Conservation (phyloP, 37 sponge, comb jelly and placozoan species). For the Halichondria panicea region DNA sequence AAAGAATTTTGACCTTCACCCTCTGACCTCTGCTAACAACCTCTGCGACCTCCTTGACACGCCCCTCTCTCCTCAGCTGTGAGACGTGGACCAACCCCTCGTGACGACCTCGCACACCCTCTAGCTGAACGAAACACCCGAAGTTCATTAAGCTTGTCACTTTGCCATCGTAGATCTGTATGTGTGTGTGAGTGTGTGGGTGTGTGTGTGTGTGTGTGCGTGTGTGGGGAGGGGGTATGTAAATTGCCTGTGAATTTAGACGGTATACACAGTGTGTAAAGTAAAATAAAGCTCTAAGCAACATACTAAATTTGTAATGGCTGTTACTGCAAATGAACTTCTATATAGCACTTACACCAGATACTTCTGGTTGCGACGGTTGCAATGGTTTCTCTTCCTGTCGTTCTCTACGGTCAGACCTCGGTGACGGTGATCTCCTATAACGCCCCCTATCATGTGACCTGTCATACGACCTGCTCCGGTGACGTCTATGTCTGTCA, state of each 20-base stretch:
- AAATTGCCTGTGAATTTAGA: too few relatives aligned
- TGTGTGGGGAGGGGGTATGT: too few relatives aligned
- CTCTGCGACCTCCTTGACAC: conserved; percentile 83
- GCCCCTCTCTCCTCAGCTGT: conserved; percentile 73
- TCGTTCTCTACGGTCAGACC: not conserved
- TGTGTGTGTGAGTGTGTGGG: too few relatives aligned
- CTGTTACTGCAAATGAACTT: too few relatives aligned
- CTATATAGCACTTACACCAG: too few relatives aligned
- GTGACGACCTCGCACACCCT: conserved; percentile 74
- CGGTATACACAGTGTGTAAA: not conserved
- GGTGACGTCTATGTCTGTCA: not conserved
- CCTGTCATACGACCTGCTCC: not conserved
- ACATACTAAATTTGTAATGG: not conserved
- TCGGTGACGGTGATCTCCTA: not conserved
- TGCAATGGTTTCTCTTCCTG: conserved; percentile 3
- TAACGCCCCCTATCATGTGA: not conserved
- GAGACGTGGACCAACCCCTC: conserved; percentile 98
- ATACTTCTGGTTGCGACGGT: conserved; percentile 40
- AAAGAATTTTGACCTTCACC: conserved; percentile 92
- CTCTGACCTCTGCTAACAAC: conserved; percentile 86
- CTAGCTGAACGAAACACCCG: conserved; percentile 97
- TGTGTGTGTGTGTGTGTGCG: too few relatives aligned
- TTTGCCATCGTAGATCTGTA: conserved; percentile 86
- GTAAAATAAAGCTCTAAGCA: not conserved
- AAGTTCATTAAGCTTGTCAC: conserved; percentile 96